Percentiles rank a stretch among this genome's conserved stretches.
Evolutionary conservation across 2,888 invertebrate species (phyloP).

Genomic region (Halictus quadricinctus): DNA sequence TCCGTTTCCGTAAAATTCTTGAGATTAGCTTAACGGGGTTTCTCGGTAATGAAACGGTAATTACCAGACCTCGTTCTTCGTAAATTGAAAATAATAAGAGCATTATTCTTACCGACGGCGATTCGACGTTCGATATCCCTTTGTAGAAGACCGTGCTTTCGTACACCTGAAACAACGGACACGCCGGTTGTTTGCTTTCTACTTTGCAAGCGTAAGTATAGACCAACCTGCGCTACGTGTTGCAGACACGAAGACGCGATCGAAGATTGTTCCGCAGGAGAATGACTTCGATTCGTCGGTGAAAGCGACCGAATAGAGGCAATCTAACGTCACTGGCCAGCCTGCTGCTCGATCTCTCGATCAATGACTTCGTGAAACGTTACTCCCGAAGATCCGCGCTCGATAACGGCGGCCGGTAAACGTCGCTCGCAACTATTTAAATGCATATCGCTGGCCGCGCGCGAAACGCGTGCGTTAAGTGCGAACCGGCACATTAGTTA

Average conservation of each 20-base stretch:
- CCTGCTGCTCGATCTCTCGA: background rate
- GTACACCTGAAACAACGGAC: background rate
- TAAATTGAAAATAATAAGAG: conserved; percentile 12
- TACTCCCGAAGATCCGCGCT: background rate
- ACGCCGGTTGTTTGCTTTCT: conserved; percentile 6
- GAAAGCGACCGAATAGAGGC: conserved; percentile 13
- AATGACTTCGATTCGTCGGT: conserved; percentile 7
- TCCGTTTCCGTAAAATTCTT: conserved; percentile 8
- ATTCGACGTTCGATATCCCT: background rate
- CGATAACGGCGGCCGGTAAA: background rate
- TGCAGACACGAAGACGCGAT: background rate
- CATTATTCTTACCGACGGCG: background rate
- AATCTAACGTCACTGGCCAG: background rate
- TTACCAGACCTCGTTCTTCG: background rate
- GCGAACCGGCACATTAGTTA: conserved; percentile 3
- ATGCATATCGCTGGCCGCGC: background rate
- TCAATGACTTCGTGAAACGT: background rate
- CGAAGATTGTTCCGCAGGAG: conserved; percentile 12
- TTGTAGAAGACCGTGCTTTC: background rate
- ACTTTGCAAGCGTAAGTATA: background rate
- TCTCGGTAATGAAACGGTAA: conserved; percentile 12
- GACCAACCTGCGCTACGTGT: background rate
- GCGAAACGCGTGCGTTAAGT: background rate
- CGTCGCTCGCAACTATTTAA: background rate
- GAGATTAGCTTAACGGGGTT: conserved; percentile 1